Base-by-base conservation (phyloP, 2,113 vertebrate genomes). In the Benitochromis conjunctus region DNA sequence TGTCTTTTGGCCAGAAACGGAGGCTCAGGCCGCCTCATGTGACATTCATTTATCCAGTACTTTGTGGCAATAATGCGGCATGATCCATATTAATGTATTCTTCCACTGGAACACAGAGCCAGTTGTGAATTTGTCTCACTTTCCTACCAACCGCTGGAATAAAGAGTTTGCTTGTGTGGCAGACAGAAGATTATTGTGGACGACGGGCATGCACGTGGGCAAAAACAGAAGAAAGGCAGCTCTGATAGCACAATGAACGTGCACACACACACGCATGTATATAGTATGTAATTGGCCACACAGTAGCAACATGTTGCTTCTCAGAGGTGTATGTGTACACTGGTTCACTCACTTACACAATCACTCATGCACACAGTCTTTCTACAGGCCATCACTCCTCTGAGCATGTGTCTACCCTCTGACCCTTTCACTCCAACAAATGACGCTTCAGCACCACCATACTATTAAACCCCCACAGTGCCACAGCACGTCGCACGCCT, bases 71-170 rank as follows among this genome's bases (percentile, higher is more conserved):
- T 84, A 88, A 90, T 81, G 86, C 81, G 74, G 71, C 89, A 82
- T 90, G 83, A 84, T 94, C 87, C 86, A 86, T 85, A 90, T 95
- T 94, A 93, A 94, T 92, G 91, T 90, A 84, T 78, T 91, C 69
- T 80, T 76, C 54, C 43, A 80, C 41, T 79, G 84, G 85, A 88
- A 91, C 80, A 93, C 80, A 83, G 82, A 80, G 83, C 66, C 81
- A 74, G 55, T 90, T 92, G 83, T 84, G 69, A 62, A 80, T 87
- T 84, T 56, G 74, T 58, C 80, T 64, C 57, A 57, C n/a, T 56
- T 89, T 85, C 79, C 91, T 74, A 78, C 86, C 77, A 53, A 60
- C 41, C 69, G 2, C 12, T 31, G 54, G 57, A 87, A 92, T 84
- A 92, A 92, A 92, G 91, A 58, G 71, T 80, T 90, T 80, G 84